Conservation (phyloP, 2,113 vertebrate species). For the Periophthalmus modestus region DNA sequence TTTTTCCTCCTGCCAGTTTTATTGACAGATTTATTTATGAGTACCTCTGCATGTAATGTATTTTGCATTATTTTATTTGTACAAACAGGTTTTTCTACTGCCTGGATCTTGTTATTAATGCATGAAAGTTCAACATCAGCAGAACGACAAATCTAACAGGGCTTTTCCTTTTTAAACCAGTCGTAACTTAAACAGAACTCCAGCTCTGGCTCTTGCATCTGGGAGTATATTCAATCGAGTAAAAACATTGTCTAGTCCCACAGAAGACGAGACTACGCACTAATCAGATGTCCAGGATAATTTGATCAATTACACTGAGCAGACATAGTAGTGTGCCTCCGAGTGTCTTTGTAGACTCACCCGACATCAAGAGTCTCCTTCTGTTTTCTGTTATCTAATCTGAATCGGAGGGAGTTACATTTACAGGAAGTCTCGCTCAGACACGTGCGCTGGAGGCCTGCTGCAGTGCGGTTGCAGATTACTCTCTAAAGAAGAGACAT, state of each 20-base stretch:
- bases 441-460: constrained; percentile 16
- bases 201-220: neutral
- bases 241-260: neutral
- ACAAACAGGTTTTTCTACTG: neutral
- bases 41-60: too few relatives aligned
- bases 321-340: neutral
- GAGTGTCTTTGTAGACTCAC: neutral
- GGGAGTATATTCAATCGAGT: neutral
- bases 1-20: too few relatives aligned
- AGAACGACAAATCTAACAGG: neutral
- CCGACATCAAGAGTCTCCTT: neutral
- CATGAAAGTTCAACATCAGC: neutral
- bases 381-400: constrained; percentile 18
- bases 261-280: neutral
- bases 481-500: constrained; percentile 19
- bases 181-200: neutral
- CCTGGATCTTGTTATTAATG: neutral
- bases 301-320: constrained; percentile 9
- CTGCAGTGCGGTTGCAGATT: constrained; percentile 55
- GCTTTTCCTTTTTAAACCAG: neutral
- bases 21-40: too few relatives aligned
- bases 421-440: constrained; percentile 15
- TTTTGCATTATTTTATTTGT: neutral
- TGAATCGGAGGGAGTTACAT: constrained; percentile 10
- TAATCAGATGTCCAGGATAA: neutral